These are phyloP conservation scores for Andrena praecox DNA, from an alignment of 2,888 invertebrate species.

Conservation along the genomic window DNA sequence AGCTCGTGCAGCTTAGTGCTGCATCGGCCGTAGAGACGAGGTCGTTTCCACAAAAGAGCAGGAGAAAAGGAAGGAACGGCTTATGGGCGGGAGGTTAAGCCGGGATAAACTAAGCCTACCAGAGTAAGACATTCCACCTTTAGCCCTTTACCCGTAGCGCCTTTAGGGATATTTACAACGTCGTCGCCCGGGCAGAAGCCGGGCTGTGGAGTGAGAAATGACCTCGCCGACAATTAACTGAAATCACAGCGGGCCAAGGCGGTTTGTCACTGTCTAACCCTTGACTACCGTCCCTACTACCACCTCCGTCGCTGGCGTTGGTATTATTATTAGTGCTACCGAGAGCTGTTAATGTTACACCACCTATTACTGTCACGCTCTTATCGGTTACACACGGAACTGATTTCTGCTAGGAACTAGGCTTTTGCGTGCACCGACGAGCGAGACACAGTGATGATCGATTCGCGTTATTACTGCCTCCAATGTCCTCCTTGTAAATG, in stretches of 20 bases:
- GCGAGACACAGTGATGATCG: conserved; percentile 2
- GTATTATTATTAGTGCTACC: conserved; percentile 64
- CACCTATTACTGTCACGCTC: conserved; percentile 51
- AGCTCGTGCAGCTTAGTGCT: conserved; percentile 11
- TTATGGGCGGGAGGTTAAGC: conserved; percentile 61
- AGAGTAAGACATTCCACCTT: conserved; percentile 79
- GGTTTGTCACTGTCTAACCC: conserved; percentile 81
- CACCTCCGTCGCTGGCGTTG: conserved; percentile 49
- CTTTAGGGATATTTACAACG: conserved; percentile 81
- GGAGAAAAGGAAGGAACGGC: conserved; percentile 62
- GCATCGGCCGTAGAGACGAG: conserved; percentile 27
- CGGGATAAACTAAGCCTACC: conserved; percentile 71
- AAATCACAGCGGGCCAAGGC: conserved; percentile 81
- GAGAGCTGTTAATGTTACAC: conserved; percentile 55
- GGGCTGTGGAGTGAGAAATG: conserved; percentile 80
- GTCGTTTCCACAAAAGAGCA: conserved; percentile 60
- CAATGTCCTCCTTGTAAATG: too few relatives aligned
- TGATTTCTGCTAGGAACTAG: conserved; percentile 1
- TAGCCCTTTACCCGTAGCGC: conserved; percentile 80
- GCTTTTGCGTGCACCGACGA: background rate
- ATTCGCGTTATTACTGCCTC: background rate
- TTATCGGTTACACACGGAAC: conserved; percentile 26
- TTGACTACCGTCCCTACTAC: conserved; percentile 61
- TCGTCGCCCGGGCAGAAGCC: conserved; percentile 63
- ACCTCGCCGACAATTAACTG: conserved; percentile 82